phyloP scores from a whole-genome alignment of 2,113 vertebrate genomes.

The Acanthochromis polyacanthus region DNA sequence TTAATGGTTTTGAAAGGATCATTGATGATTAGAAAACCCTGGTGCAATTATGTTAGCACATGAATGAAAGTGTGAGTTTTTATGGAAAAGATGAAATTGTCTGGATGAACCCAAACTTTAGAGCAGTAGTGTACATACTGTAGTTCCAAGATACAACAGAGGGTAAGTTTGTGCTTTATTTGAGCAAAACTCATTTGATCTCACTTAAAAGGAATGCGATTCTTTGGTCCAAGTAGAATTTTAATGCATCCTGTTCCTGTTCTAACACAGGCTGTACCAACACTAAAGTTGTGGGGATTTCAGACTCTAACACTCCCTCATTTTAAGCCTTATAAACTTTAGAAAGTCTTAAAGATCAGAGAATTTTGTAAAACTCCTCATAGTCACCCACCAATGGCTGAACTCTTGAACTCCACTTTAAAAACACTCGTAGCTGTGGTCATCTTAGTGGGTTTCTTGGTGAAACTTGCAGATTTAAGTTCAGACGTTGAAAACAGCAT shows the following conservation, averaged over 20 bases:
- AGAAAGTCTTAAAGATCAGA: conserved; percentile 14
- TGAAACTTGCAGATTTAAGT: conserved; percentile 12
- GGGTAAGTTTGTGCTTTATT: background rate
- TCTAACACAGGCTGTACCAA: background rate
- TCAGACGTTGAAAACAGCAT: conserved; percentile 18
- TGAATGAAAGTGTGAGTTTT: too few relatives aligned
- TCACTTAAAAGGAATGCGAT: background rate
- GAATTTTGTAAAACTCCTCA: conserved; percentile 11
- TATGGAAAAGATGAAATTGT: too few relatives aligned
- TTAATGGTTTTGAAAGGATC: too few relatives aligned
- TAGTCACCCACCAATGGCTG: background rate
- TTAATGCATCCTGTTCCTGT: background rate
- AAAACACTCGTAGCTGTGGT: background rate
- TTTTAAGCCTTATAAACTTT: background rate
- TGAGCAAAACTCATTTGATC: background rate
- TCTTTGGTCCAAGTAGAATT: background rate
- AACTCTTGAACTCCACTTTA: conserved; percentile 25
- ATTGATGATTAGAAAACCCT: too few relatives aligned
- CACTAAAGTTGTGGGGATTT: conserved; percentile 3
- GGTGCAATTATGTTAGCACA: too few relatives aligned
- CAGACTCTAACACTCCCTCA: background rate
- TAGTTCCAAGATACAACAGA: background rate
- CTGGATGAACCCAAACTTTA: too few relatives aligned
- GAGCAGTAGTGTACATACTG: too few relatives aligned
- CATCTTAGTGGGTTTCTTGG: background rate